phyloP scores from a whole-genome alignment of 2,888 invertebrate genomes.

The Napeogenes inachia region DNA sequence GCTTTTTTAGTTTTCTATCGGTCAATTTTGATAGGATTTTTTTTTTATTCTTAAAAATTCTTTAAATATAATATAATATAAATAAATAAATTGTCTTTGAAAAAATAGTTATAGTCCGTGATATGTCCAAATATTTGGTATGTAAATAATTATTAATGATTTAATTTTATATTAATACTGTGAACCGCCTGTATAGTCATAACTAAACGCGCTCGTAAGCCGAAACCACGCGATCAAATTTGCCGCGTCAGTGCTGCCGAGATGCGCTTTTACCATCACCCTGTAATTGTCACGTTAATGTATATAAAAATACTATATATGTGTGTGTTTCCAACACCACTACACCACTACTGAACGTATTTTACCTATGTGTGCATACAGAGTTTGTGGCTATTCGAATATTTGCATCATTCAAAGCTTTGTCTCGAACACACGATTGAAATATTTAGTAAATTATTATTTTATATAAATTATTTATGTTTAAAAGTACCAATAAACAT shows the following conservation, averaged over 20 bases:
- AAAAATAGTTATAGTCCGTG: too few relatives aligned
- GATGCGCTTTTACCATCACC: constrained; percentile 35
- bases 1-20: too few relatives aligned
- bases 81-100: too few relatives aligned
- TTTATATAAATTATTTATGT: neutral
- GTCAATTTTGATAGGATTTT: too few relatives aligned
- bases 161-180: constrained; percentile 6
- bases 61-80: too few relatives aligned
- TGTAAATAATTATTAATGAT: too few relatives aligned
- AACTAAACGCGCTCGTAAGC: constrained; percentile 64
- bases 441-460: neutral
- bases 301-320: constrained; percentile 4
- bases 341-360: neutral
- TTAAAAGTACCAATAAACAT: too few relatives aligned
- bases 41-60: too few relatives aligned
- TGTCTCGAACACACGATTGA: neutral
- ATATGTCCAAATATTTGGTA: too few relatives aligned
- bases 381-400: too few relatives aligned
- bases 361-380: neutral
- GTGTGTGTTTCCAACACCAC: neutral
- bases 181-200: constrained; percentile 45
- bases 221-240: constrained; percentile 73
- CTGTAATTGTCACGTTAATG: constrained; percentile 33
- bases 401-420: too few relatives aligned
- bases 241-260: constrained; percentile 65